Conservation (phyloP, 2,888 invertebrate genomes). For the Tipula vernalis region DNA sequence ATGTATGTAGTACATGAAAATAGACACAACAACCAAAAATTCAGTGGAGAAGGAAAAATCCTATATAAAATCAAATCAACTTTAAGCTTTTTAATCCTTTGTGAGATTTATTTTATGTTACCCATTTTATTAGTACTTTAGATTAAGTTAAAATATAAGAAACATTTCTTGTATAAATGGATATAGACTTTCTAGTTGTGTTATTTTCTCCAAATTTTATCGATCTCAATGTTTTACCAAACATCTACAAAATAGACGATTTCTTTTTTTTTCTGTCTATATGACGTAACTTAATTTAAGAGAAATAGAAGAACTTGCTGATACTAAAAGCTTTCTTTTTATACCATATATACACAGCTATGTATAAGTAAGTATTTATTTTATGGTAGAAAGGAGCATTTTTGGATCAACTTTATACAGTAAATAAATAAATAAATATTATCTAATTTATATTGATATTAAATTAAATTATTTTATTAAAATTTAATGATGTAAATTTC, state of each 20-base stretch:
- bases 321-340: too few species aligned
- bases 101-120: background rate
- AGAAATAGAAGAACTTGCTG: background rate
- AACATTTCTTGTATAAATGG: background rate
- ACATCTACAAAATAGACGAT: background rate
- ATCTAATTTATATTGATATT: background rate
- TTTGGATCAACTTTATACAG: background rate
- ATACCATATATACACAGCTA: too few species aligned
- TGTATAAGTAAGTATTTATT: background rate
- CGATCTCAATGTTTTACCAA: background rate
- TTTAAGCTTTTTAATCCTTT: background rate
- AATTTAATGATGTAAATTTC: background rate
- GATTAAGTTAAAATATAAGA: background rate
- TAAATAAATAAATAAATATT: background rate
- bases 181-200: background rate
- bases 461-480: background rate
- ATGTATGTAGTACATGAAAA: background rate
- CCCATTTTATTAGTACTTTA: background rate
- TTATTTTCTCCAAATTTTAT: background rate
- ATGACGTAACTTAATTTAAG: background rate
- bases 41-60: background rate
- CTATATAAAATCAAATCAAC: background rate
- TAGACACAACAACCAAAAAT: background rate
- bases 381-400: background rate
- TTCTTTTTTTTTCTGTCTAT: background rate